A percentile compares a stretch with the other conserved stretches of the same genome.
These are phyloP conservation scores for Platalea minor DNA, from an alignment of 2,797 vertebrate genomes.

Conservation along the genomic window DNA sequence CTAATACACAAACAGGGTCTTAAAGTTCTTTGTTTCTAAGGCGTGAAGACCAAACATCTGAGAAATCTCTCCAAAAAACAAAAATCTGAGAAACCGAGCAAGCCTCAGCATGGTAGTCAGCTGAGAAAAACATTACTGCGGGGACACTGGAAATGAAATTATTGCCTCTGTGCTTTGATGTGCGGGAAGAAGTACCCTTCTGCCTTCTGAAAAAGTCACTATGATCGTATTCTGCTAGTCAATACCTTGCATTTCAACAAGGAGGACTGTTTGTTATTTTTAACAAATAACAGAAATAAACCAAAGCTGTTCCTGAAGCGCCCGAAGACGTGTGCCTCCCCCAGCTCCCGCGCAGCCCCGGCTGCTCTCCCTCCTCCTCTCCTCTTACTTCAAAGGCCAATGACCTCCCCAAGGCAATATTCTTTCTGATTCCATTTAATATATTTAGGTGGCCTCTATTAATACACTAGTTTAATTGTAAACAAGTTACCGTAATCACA, in stretches of 20 bases:
- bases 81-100: background rate
- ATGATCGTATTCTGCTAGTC: background rate
- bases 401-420: background rate
- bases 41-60: background rate
- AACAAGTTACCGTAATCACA: background rate
- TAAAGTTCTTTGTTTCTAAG: background rate
- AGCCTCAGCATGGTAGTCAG: background rate
- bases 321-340: background rate
- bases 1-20: background rate
- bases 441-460: background rate
- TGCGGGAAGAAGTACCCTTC: background rate
- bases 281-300: conserved; percentile 15
- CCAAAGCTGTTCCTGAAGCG: background rate
- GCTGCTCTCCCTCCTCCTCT: background rate
- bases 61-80: background rate
- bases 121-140: background rate
- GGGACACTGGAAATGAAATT: background rate
- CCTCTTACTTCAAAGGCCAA: background rate
- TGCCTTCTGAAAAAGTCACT: background rate
- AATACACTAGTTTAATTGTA: background rate
- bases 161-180: background rate
- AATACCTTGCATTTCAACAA: background rate
- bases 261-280: background rate
- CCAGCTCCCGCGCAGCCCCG: background rate
- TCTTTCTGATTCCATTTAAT: background rate